phyloP scores from a whole-genome alignment of 2,888 invertebrate species.

The Germaria angustata region DNA sequence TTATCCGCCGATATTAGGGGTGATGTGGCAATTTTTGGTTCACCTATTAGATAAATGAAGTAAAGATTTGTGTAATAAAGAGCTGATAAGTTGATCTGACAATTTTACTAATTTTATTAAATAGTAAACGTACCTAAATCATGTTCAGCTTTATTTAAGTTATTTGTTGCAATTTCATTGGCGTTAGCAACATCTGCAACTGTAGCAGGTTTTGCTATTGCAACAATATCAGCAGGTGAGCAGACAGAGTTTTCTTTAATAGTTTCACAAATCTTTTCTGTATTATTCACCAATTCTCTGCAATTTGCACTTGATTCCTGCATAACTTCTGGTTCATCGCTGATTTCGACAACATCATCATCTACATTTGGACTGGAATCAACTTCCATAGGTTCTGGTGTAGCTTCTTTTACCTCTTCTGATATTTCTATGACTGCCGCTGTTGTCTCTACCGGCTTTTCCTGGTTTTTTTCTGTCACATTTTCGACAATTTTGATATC shows the following conservation, averaged over 20 bases:
- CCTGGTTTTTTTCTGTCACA: too few species aligned
- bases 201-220: constrained; percentile 29
- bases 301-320: constrained; percentile 36
- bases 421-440: neutral
- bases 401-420: constrained; percentile 68
- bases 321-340: constrained; percentile 32
- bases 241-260: constrained; percentile 21
- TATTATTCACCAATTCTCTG: constrained; percentile 51
- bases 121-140: constrained; percentile 71
- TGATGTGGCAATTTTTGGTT: constrained; percentile 77
- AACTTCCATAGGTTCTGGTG: constrained; percentile 78
- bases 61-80: too few species aligned
- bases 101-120: neutral
- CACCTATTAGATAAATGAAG: constrained; percentile 71
- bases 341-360: constrained; percentile 41
- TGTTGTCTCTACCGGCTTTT: too few species aligned
- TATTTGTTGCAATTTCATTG: constrained; percentile 65
- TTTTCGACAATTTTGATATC: constrained; percentile 57
- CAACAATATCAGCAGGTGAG: constrained; percentile 17
- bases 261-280: neutral
- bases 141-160: constrained; percentile 71
- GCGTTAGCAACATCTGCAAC: constrained; percentile 50
- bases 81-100: too few species aligned
- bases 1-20: constrained; percentile 70
- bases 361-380: constrained; percentile 70